phyloP scores from a whole-genome alignment of 2,113 vertebrate genomes.

The Hemichromis elongatus region DNA sequence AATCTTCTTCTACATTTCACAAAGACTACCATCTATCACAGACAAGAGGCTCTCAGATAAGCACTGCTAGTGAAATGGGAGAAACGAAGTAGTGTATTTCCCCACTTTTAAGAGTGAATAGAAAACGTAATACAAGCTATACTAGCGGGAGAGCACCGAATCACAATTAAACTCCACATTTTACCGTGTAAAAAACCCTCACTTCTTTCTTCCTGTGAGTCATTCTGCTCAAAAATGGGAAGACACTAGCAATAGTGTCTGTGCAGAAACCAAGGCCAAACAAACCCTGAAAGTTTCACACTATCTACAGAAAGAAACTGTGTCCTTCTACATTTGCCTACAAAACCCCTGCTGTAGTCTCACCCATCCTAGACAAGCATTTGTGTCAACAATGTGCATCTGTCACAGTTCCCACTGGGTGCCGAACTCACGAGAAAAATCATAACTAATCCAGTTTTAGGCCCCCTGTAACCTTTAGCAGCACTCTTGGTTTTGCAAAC shows the following conservation, averaged over 20 bases:
- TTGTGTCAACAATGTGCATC: slow-evolving; percentile 61
- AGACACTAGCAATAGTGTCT: not conserved
- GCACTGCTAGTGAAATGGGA: not conserved
- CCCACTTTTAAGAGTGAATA: not conserved
- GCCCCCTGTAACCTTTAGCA: not conserved
- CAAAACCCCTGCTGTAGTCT: not conserved
- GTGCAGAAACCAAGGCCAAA: not conserved
- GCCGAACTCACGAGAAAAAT: not conserved
- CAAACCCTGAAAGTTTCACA: not conserved
- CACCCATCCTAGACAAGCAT: slow-evolving; percentile 16
- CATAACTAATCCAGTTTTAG: slow-evolving; percentile 17
- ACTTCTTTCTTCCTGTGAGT: not conserved
- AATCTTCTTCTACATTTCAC: not conserved
- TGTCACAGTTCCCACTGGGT: slow-evolving; percentile 58
- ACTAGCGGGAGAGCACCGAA: not conserved
- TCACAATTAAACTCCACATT: not conserved
- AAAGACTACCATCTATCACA: not conserved
- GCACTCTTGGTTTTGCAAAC: slow-evolving; percentile 51
- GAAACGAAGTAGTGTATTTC: not conserved
- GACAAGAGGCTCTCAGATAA: not conserved
- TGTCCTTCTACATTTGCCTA: slow-evolving; percentile 5
- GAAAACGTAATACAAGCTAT: not conserved
- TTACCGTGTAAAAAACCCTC: not conserved
- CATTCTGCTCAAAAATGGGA: not conserved
- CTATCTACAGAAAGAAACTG: not conserved